Evolutionary conservation across 2,113 vertebrate species (phyloP).

Genomic region (Pavo muticus): DNA sequence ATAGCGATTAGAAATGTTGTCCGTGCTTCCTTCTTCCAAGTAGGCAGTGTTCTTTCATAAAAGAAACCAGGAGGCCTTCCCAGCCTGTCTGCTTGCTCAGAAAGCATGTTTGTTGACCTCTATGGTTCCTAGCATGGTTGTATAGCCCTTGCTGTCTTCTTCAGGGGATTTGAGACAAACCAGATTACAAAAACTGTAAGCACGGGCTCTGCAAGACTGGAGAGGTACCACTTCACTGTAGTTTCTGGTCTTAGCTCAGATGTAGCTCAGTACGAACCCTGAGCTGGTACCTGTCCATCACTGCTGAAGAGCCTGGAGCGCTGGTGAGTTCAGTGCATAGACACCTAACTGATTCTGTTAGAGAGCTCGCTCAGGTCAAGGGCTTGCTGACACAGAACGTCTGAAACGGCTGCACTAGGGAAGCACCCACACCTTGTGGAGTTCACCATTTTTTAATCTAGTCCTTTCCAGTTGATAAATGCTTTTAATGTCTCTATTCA

Average conservation of each 20-base stretch:
- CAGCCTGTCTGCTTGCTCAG: neutral
- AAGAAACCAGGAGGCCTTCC: neutral
- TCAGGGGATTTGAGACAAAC: neutral
- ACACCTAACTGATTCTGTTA: neutral
- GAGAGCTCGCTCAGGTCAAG: neutral
- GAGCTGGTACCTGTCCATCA: neutral
- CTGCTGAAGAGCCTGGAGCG: neutral
- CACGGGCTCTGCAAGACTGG: neutral
- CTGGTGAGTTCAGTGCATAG: neutral
- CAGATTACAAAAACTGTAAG: neutral
- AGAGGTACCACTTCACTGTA: neutral
- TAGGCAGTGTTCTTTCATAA: neutral
- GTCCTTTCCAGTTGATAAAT: neutral
- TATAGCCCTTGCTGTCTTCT: neutral
- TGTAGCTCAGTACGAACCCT: neutral
- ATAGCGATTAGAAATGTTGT: neutral
- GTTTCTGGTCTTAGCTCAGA: neutral
- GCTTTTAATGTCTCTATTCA: neutral
- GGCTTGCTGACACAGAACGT: neutral
- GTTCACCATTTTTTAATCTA: neutral
- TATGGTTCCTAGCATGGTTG: neutral
- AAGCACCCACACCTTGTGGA: neutral
- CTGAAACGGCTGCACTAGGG: neutral
- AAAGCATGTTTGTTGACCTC: fast-evolving
- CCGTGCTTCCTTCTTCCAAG: neutral